Evolutionary conservation across 2,113 vertebrate genomes (phyloP).

Genomic region (Mormoops blainvillei): DNA sequence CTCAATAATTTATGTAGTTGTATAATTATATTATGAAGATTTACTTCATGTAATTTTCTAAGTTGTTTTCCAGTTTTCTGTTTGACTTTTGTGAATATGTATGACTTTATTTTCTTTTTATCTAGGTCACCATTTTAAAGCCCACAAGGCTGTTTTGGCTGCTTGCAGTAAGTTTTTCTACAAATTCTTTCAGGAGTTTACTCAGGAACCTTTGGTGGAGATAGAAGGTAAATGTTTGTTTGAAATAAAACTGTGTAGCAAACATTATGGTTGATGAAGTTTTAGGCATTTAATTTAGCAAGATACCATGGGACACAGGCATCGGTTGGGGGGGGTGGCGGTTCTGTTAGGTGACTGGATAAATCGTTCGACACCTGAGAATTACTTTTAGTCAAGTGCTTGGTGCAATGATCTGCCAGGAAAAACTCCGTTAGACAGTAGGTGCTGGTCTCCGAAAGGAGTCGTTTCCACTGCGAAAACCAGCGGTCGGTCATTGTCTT

Average conservation of each 20-base stretch:
- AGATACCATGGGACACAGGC: background rate
- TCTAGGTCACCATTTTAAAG: slow-evolving; percentile 96
- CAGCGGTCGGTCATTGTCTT: background rate
- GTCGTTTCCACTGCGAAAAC: background rate
- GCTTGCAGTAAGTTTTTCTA: slow-evolving; percentile 99
- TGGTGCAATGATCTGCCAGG: background rate
- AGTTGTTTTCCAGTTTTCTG: background rate
- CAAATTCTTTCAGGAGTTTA: slow-evolving; percentile 98
- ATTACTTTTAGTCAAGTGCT: background rate
- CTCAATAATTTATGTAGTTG: background rate
- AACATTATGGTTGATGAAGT: background rate
- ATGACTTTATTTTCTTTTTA: background rate
- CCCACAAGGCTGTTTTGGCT: slow-evolving; percentile 97
- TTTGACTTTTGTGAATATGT: background rate
- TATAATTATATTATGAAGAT: background rate
- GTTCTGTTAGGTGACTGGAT: background rate
- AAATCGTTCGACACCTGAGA: slow-evolving; percentile 33
- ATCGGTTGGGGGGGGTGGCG: too few relatives aligned
- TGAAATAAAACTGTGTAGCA: slow-evolving; percentile 2
- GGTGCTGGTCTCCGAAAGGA: slow-evolving; percentile 1
- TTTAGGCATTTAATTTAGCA: background rate
- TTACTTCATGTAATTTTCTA: background rate
- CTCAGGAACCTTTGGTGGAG: slow-evolving; percentile 96
- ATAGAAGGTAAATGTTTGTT: slow-evolving; percentile 90
- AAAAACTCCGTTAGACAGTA: background rate